Evolutionary conservation across 2,113 vertebrate genomes (phyloP).

Genomic region (Benitochromis conjunctus): DNA sequence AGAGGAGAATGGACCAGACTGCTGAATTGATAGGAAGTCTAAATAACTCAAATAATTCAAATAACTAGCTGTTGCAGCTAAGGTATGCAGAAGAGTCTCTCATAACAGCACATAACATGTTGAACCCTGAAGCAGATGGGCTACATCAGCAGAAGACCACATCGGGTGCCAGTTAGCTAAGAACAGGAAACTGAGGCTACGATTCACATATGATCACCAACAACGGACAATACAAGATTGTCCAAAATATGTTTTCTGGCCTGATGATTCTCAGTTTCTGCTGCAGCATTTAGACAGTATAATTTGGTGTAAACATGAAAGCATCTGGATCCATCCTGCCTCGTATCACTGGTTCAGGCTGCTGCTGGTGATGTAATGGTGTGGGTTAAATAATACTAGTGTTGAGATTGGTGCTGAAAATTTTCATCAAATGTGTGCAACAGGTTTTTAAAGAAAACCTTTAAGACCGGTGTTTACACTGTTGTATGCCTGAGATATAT

Average conservation of each 20-base stretch:
- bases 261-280: not conserved
- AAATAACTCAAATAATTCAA: no score
- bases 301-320: not conserved
- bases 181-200: no score
- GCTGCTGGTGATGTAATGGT: not conserved
- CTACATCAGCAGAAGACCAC: no score
- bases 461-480: not conserved
- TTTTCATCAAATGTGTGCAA: not conserved
- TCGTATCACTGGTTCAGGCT: not conserved
- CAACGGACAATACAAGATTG: not conserved
- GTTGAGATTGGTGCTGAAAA: not conserved
- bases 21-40: no score
- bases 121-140: no score
- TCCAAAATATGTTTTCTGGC: no score
- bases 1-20: no score
- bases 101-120: no score
- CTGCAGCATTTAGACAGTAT: not conserved
- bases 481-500: not conserved
- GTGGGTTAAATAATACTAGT: not conserved
- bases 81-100: no score
- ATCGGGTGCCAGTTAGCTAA: no score
- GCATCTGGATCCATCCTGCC: not conserved
- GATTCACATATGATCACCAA: no score
- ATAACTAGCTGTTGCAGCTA: no score
- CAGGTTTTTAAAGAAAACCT: not conserved